Conservation (phyloP, 2,797 vertebrate species). For the Hapalemur alaotrensis region DNA sequence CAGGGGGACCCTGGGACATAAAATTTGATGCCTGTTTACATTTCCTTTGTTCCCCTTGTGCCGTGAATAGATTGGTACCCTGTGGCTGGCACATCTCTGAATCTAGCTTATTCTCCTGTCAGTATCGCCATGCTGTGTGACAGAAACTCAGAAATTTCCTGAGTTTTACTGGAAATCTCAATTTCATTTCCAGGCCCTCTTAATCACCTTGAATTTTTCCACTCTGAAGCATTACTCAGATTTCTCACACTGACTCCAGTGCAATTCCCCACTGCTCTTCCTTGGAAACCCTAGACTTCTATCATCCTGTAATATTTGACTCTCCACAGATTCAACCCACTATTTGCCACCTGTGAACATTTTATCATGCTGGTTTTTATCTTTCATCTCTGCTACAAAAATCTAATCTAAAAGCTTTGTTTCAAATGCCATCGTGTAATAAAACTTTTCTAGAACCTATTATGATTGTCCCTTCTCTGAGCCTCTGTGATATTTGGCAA, state of each 20-base stretch:
- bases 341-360: not conserved
- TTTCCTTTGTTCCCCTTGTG: not conserved
- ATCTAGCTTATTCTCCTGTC: not conserved
- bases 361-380: not conserved
- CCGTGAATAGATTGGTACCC: not conserved
- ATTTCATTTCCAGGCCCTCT: not conserved
- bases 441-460: constrained; percentile 6
- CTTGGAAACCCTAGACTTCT: not conserved
- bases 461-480: not conserved
- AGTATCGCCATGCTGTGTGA: not conserved
- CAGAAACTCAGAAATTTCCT: not conserved
- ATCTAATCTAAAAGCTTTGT: not conserved
- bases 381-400: constrained; percentile 12
- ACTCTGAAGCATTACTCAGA: not conserved
- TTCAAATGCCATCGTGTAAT: not conserved
- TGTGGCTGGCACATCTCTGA: not conserved
- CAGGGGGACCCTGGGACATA: not conserved
- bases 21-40: not conserved
- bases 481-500: not conserved
- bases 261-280: not conserved
- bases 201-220: not conserved
- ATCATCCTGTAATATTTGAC: not conserved
- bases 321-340: not conserved
- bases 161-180: not conserved
- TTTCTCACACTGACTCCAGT: not conserved